A percentile compares a stretch with the other conserved stretches of the same genome.
Conservation (phyloP, 2,113 vertebrate genomes). For the Cephalopholis sonnerati region DNA sequence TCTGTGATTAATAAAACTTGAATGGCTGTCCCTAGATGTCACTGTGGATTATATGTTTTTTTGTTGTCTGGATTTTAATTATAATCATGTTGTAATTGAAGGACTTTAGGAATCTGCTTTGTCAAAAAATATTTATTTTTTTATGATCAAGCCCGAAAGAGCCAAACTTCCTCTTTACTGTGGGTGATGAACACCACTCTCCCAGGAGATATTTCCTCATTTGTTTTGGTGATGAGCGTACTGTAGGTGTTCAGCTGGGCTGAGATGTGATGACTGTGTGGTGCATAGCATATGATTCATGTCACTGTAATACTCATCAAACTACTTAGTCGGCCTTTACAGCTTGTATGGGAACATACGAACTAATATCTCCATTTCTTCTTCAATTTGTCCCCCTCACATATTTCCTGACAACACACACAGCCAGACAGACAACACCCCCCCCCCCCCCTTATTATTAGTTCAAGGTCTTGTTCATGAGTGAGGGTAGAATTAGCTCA, state of each 20-base stretch:
- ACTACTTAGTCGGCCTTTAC: not conserved
- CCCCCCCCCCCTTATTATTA: no score
- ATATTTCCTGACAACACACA: not conserved
- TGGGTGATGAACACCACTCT: not conserved
- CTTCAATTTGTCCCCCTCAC: not conserved
- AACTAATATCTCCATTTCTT: not conserved
- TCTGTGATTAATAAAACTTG: not conserved
- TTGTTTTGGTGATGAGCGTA: not conserved
- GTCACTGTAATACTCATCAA: not conserved
- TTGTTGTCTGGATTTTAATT: not conserved
- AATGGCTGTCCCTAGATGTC: not conserved
- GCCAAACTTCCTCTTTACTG: not conserved
- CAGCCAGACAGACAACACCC: no score
- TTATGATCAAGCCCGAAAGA: not conserved
- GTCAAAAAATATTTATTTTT: not conserved
- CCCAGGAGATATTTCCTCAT: not conserved
- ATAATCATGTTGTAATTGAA: not conserved
- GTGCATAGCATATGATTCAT: not conserved
- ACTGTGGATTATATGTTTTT: not conserved
- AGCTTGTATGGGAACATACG: not conserved
- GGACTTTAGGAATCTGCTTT: not conserved
- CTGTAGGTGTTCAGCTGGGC: not conserved
- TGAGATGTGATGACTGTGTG: not conserved
- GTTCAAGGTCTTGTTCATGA: no score
- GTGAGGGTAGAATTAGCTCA: no score